Evolutionary conservation across 92 coral and sea anemone genomes (phyloP).

Genomic region (Bergia puertoricense): DNA sequence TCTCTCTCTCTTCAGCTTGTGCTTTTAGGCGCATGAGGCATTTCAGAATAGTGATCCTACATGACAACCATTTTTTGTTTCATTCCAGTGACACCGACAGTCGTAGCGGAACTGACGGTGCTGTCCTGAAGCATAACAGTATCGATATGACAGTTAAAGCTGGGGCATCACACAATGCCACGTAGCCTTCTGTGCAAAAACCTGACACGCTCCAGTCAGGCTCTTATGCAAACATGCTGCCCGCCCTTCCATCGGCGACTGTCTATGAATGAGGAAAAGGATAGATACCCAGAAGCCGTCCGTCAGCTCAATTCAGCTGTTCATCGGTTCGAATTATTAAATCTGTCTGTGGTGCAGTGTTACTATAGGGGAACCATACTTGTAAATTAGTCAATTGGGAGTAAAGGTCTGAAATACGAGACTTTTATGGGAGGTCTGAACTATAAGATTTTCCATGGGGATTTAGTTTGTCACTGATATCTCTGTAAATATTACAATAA

Average conservation of each 20-base stretch:
- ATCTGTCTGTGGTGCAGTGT: background rate
- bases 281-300: background rate
- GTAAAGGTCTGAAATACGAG: too few species aligned
- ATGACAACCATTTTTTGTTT: background rate
- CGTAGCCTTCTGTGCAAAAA: slow-evolving; percentile 2
- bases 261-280: background rate
- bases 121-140: slow-evolving; percentile 55
- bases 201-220: background rate
- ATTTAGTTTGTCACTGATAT: background rate
- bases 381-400: too few species aligned
- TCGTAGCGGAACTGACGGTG: slow-evolving; percentile 51
- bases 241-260: background rate
- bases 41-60: too few species aligned
- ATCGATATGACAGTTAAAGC: slow-evolving; percentile 55
- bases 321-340: background rate
- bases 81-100: slow-evolving; percentile 56
- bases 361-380: too few species aligned
- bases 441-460: background rate
- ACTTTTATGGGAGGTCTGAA: too few species aligned
- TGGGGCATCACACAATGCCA: slow-evolving; percentile 37
- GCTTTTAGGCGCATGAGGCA: too few species aligned
- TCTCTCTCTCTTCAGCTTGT: too few species aligned
- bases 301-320: background rate
- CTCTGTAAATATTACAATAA: too few species aligned
- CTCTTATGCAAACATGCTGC: background rate